These are phyloP conservation scores for Cariama cristata DNA, from an alignment of 2,113 vertebrate species.

Conservation along the genomic window DNA sequence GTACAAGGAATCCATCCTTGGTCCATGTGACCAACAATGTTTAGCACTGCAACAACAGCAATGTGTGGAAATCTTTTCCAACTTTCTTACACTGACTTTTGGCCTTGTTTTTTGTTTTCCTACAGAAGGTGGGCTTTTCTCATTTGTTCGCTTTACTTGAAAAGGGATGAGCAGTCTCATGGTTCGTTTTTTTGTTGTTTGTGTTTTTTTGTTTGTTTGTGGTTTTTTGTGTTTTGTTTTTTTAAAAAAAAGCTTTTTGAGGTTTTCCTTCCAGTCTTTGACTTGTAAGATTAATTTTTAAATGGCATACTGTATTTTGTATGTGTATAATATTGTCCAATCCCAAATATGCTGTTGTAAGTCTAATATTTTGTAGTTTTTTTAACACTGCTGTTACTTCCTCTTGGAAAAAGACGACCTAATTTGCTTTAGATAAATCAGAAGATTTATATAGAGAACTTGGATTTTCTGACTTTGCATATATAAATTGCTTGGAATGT, in stretches of 20 bases:
- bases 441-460: neutral
- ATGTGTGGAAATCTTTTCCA: neutral
- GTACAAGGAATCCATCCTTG: neutral
- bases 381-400: neutral
- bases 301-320: neutral
- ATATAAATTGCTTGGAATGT: neutral
- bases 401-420: neutral
- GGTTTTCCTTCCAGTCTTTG: neutral
- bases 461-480: neutral
- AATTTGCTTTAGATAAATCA: neutral
- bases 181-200: neutral
- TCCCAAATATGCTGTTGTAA: neutral
- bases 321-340: neutral
- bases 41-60: neutral
- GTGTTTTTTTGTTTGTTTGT: neutral
- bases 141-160: neutral
- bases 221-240: neutral
- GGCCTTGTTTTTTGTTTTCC: neutral
- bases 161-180: neutral
- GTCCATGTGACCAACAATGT: neutral
- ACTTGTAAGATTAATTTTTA: neutral
- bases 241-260: neutral
- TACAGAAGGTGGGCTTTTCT: neutral
- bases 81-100: neutral
- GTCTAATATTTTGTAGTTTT: neutral